Conservation (phyloP, 2,888 invertebrate species). For the Scaptomyza parva region DNA sequence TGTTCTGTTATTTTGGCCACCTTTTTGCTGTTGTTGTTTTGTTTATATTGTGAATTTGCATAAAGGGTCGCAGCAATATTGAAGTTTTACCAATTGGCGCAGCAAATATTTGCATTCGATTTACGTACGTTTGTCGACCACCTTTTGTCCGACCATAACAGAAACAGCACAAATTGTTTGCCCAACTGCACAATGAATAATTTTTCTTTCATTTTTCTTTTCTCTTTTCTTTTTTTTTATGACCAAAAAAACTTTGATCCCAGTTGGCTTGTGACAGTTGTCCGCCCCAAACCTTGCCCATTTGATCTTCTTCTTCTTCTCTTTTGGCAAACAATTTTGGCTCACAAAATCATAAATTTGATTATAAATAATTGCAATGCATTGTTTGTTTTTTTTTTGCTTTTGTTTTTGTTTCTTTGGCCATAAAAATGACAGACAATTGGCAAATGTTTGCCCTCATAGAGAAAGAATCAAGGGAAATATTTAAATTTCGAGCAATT, state of each 20-base stretch:
- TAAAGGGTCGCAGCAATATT: constrained; percentile 44
- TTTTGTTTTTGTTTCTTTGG: constrained; percentile 16
- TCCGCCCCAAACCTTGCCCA: constrained; percentile 36
- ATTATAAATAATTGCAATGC: constrained; percentile 43
- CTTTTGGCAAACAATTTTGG: constrained; percentile 42
- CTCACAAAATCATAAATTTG: constrained; percentile 36
- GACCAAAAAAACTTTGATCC: constrained; percentile 13
- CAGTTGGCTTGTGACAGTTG: constrained; percentile 43
- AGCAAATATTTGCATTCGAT: constrained; percentile 39
- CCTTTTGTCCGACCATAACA: constrained; percentile 5
- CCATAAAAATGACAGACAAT: constrained; percentile 34
- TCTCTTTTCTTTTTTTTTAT: background rate
- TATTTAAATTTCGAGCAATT: constrained; percentile 7
- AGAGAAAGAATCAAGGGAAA: constrained; percentile 2
- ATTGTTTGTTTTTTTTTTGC: constrained; percentile 21
- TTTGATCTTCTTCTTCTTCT: constrained; percentile 13
- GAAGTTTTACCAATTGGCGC: constrained; percentile 28
- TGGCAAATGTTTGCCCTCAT: constrained; percentile 24
- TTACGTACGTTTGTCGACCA: constrained; percentile 13
- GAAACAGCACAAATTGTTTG: background rate
- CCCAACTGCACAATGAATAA: constrained; percentile 8
- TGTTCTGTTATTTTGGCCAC: constrained; percentile 6
- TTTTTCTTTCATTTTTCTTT: too few species aligned
- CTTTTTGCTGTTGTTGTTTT: constrained; percentile 17
- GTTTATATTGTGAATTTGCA: constrained; percentile 41